These are phyloP conservation scores for Leucopsar rothschildi DNA, from an alignment of 2,113 vertebrate genomes.

Conservation along the genomic window DNA sequence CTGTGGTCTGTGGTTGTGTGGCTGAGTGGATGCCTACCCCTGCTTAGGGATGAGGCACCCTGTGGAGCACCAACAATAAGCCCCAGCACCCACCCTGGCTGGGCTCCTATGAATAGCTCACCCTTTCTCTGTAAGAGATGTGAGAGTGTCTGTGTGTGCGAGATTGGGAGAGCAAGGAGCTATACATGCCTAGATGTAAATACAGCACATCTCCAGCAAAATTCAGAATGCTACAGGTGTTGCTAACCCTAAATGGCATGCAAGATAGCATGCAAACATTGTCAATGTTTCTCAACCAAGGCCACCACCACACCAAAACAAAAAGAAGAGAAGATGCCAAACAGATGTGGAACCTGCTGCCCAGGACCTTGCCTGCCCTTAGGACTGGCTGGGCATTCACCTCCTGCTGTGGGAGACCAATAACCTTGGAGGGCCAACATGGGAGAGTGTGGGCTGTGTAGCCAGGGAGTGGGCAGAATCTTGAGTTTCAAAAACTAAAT, in stretches of 20 bases:
- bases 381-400: not conserved
- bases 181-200: not conserved
- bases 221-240: not conserved
- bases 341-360: not conserved
- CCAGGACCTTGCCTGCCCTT: not conserved
- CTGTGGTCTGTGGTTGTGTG: slow-evolving; percentile 22
- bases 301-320: not conserved
- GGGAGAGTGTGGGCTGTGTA: accelerated
- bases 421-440: accelerated
- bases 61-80: slow-evolving; percentile 55
- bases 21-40: slow-evolving; percentile 52
- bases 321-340: not conserved
- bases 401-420: accelerated
- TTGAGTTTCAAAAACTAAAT: not conserved
- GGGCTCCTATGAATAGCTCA: slow-evolving; percentile 61
- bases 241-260: not conserved
- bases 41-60: slow-evolving; percentile 49
- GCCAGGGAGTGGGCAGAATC: not conserved
- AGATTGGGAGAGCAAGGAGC: not conserved
- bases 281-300: not conserved
- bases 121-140: slow-evolving; percentile 30
- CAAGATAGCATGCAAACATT: accelerated
- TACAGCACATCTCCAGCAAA: not conserved
- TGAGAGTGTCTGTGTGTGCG: not conserved
- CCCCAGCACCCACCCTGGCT: slow-evolving; percentile 29